A percentile compares a stretch with the other conserved stretches of the same genome.
phyloP scores from a whole-genome alignment of 2,888 invertebrate species.

The Sarcophaga variegata region DNA sequence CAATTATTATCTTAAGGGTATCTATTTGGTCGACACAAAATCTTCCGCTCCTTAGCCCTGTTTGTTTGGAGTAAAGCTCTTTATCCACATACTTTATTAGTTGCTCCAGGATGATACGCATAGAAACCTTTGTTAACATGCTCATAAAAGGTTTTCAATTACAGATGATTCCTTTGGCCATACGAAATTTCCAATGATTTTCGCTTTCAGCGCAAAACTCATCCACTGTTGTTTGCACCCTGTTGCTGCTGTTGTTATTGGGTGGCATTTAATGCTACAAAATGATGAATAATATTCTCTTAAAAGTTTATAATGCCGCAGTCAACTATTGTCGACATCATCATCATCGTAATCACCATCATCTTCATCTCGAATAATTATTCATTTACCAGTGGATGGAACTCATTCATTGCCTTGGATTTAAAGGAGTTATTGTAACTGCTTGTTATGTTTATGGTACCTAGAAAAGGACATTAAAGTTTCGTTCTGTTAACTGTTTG shows the following conservation, averaged over 20 bases:
- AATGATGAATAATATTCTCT: constrained; percentile 54
- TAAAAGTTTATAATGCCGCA: constrained; percentile 22
- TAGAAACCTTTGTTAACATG: no score
- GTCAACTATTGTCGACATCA: constrained; percentile 27
- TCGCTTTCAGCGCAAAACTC: not conserved
- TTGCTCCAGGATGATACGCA: no score
- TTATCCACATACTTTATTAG: no score
- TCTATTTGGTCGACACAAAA: no score
- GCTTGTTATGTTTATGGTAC: not conserved
- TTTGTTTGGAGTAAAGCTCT: no score
- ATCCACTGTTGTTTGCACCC: not conserved
- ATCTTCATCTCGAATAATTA: not conserved
- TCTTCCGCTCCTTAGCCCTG: no score
- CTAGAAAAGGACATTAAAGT: constrained; percentile 49
- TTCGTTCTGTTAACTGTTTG: constrained; percentile 27
- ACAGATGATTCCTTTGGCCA: not conserved
- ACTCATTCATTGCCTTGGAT: not conserved
- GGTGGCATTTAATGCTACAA: constrained; percentile 60
- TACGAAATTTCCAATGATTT: no score
- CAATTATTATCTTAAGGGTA: no score
- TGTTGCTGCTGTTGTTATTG: constrained; percentile 33
- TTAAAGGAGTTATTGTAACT: not conserved
- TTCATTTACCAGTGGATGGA: constrained; percentile 17
- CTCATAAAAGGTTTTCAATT: no score
- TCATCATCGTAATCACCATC: constrained; percentile 38